Evolutionary conservation across 92 coral and sea anemone genomes (phyloP).

Genomic region (Isaurus tuberculatus): DNA sequence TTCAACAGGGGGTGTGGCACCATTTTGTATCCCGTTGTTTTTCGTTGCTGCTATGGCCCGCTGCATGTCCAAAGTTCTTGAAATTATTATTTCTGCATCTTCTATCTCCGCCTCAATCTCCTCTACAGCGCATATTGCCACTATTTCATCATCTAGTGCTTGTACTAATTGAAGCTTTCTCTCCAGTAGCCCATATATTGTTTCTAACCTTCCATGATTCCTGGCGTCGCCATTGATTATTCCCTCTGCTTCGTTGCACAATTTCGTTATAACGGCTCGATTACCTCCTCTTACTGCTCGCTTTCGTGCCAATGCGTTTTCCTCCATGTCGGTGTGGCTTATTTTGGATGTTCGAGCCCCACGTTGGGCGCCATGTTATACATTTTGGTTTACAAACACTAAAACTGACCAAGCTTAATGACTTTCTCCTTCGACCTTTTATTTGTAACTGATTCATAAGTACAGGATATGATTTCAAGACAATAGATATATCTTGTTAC

Average conservation of each 20-base stretch:
- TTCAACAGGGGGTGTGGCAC: slow-evolving; percentile 7
- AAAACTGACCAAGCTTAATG: slow-evolving; percentile 1
- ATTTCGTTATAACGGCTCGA: slow-evolving; percentile 65
- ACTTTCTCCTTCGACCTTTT: not conserved
- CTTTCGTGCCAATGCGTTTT: slow-evolving; percentile 33
- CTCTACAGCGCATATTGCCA: slow-evolving; percentile 26
- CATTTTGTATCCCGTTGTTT: slow-evolving; percentile 21
- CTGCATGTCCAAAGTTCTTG: slow-evolving; percentile 34
- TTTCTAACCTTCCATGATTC: not conserved
- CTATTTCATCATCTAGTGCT: slow-evolving; percentile 42
- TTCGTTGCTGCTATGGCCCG: slow-evolving; percentile 25
- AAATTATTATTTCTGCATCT: slow-evolving; percentile 44
- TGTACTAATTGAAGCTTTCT: not conserved
- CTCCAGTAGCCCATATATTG: not conserved
- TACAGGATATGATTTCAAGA: not conserved
- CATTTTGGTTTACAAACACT: not conserved
- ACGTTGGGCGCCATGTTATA: slow-evolving; percentile 50
- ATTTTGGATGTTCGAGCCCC: slow-evolving; percentile 36
- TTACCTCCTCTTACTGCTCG: slow-evolving; percentile 66
- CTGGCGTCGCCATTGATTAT: not conserved
- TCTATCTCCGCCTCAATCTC: slow-evolving; percentile 57
- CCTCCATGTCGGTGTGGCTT: not conserved
- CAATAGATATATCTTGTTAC: slow-evolving; percentile 6
- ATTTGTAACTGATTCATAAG: not conserved
- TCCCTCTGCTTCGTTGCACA: slow-evolving; percentile 65